Percentiles rank a stretch among this genome's conserved stretches.
phyloP scores from a whole-genome alignment of 2,797 vertebrate genomes.

The Emydoidea blandingii region DNA sequence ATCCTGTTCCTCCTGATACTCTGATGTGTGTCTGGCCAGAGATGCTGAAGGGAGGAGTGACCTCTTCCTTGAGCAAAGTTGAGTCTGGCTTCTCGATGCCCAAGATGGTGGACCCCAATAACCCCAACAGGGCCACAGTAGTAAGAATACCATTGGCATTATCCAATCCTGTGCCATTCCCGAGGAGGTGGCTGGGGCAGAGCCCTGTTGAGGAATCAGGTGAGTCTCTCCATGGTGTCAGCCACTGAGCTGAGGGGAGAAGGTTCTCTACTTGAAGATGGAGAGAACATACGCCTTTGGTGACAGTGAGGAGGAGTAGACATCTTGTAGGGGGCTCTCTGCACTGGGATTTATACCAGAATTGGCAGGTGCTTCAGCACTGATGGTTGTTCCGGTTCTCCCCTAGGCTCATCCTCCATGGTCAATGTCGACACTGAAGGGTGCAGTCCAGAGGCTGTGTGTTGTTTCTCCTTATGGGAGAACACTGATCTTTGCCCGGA shows the following conservation, averaged over 20 bases:
- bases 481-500: background rate
- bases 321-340: background rate
- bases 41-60: background rate
- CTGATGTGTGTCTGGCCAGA: background rate
- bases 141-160: background rate
- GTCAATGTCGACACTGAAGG: background rate
- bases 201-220: background rate
- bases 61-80: background rate
- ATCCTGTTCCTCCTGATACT: background rate
- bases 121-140: background rate
- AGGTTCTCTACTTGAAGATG: background rate
- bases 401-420: too few relatives aligned
- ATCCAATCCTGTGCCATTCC: background rate
- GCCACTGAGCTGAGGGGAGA: background rate
- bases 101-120: background rate
- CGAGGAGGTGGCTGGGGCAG: background rate
- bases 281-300: background rate
- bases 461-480: background rate
- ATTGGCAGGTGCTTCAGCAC: background rate
- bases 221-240: background rate
- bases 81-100: background rate
- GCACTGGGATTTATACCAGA: background rate
- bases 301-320: background rate
- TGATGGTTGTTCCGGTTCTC: background rate
- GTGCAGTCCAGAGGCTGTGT: background rate